Percentiles rank a stretch among this genome's conserved stretches.
phyloP scores from a whole-genome alignment of 2,797 vertebrate species.

The Myotis pilosus region DNA sequence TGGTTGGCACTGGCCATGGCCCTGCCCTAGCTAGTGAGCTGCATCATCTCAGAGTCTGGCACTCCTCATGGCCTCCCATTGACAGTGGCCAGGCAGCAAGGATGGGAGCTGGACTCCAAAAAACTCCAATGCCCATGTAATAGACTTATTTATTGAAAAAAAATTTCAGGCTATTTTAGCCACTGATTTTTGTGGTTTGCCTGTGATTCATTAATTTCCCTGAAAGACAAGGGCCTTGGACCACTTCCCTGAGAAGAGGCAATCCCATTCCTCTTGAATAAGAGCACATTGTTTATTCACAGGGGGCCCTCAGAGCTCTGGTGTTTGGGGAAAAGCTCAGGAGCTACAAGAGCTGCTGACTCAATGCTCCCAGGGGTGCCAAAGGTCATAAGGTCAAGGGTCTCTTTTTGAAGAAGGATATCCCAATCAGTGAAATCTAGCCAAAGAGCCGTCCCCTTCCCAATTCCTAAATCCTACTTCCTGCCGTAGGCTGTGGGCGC shows the following conservation, averaged over 20 bases:
- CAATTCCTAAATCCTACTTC: not conserved
- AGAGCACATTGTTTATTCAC: slow-evolving; percentile 58
- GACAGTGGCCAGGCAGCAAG: not conserved
- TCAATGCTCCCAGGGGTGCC: not conserved
- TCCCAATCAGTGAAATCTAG: not conserved
- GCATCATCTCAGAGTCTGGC: not conserved
- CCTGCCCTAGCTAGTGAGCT: not conserved
- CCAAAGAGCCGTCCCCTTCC: not conserved
- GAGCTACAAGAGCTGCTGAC: slow-evolving; percentile 45
- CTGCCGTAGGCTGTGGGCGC: not conserved
- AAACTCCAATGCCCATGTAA: not conserved
- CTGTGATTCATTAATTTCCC: slow-evolving; percentile 55
- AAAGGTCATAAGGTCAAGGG: slow-evolving; percentile 56
- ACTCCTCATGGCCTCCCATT: rapidly evolving
- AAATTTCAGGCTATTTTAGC: slow-evolving; percentile 41
- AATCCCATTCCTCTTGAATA: slow-evolving; percentile 34
- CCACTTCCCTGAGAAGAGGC: slow-evolving; percentile 30
- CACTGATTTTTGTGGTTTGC: slow-evolving; percentile 59
- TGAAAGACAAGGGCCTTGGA: slow-evolving; percentile 45
- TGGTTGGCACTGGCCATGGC: not conserved
- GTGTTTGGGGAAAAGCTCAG: slow-evolving; percentile 45
- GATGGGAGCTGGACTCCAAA: not conserved
- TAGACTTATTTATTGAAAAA: not conserved
- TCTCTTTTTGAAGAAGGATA: slow-evolving; percentile 30
- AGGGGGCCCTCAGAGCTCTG: slow-evolving; percentile 11